Conservation (phyloP, 1,140 invertebrate species). For the Diprion similis region DNA sequence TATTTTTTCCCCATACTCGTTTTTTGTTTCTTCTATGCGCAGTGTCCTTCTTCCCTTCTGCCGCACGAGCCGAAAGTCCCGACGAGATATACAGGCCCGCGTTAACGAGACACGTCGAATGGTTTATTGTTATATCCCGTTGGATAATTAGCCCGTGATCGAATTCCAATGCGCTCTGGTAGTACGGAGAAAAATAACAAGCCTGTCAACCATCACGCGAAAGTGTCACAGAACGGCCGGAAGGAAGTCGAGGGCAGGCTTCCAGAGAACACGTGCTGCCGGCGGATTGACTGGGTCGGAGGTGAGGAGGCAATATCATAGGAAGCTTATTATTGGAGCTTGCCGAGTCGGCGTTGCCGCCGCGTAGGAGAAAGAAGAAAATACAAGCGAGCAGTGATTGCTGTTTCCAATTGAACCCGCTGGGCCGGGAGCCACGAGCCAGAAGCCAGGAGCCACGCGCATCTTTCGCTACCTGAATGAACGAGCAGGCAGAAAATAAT, state of each 20-base stretch:
- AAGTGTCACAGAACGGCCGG: background rate
- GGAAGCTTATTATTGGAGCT: conserved; percentile 65
- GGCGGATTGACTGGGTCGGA: conserved; percentile 10
- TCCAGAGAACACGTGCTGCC: background rate
- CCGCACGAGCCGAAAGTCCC: conserved; percentile 43
- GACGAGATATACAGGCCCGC: conserved; percentile 19
- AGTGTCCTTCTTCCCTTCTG: conserved; percentile 43
- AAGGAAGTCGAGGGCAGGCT: no score
- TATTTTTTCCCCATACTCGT: conserved; percentile 29
- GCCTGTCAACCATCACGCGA: background rate
- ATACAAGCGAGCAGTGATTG: conserved; percentile 63
- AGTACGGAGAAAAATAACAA: background rate
- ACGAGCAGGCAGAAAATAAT: conserved; percentile 63
- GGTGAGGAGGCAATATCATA: conserved; percentile 62
- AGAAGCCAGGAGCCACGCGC: conserved; percentile 29
- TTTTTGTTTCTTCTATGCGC: conserved; percentile 33
- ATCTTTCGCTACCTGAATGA: conserved; percentile 59
- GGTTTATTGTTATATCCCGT: no score
- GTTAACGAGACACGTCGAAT: no score
- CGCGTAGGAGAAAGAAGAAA: conserved; percentile 52
- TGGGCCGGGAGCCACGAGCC: conserved; percentile 30
- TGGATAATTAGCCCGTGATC: background rate
- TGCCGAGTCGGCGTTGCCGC: conserved; percentile 47
- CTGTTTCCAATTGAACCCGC: conserved; percentile 63
- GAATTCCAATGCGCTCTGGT: conserved; percentile 7